Percentiles rank a stretch among this genome's conserved stretches.
phyloP scores from a whole-genome alignment of 2,113 vertebrate species.

The Setophaga coronata region DNA sequence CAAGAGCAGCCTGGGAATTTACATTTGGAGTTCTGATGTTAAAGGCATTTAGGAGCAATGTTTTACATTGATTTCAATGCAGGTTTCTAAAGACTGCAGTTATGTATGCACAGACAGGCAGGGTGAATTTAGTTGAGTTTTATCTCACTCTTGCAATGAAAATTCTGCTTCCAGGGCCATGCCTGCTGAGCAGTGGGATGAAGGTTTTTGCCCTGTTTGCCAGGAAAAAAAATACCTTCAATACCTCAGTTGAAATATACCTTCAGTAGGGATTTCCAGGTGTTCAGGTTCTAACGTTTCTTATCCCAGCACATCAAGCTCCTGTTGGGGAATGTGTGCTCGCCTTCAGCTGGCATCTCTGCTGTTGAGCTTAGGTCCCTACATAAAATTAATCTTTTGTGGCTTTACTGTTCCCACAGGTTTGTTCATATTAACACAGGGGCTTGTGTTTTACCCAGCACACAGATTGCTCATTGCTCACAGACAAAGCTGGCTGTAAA shows the following conservation, averaged over 20 bases:
- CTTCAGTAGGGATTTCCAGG: background rate
- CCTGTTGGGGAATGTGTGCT: background rate
- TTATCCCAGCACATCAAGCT: background rate
- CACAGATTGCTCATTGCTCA: background rate
- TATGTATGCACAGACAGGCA: background rate
- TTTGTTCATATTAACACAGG: background rate
- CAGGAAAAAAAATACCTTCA: background rate
- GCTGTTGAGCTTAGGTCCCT: background rate
- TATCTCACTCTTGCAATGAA: background rate
- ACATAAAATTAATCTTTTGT: background rate
- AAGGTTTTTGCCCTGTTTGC: background rate
- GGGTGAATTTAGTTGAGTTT: background rate
- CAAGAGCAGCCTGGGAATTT: background rate
- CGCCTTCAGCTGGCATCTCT: background rate
- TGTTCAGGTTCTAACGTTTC: background rate
- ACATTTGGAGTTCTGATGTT: background rate
- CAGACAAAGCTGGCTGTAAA: background rate
- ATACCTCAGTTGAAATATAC: background rate
- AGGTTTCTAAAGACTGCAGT: background rate
- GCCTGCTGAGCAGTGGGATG: background rate
- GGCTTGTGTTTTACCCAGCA: background rate
- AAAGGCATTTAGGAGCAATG: background rate
- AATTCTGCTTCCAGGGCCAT: background rate
- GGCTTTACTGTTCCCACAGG: background rate
- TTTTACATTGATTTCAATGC: background rate